Evolutionary conservation across 2,888 invertebrate genomes (phyloP).

Genomic region (Laspeyria flexula): DNA sequence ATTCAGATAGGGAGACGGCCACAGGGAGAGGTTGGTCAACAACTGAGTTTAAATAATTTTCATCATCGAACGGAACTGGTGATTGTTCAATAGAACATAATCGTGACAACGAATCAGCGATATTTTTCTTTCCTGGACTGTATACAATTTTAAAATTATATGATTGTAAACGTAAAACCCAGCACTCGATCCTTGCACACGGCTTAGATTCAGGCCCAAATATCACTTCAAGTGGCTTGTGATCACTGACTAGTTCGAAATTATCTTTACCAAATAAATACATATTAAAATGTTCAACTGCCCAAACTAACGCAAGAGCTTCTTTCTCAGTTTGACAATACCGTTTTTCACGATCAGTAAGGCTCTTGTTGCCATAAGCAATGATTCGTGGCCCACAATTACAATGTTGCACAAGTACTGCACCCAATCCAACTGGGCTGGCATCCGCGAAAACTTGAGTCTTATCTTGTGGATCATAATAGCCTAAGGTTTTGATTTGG

Average conservation of each 20-base stretch:
- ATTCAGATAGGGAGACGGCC: neutral
- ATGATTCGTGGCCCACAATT: conserved; percentile 36
- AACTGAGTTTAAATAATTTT: neutral
- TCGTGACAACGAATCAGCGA: conserved; percentile 28
- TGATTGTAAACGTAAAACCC: conserved; percentile 34
- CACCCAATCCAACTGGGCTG: conserved; percentile 39
- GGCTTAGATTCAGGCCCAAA: conserved; percentile 35
- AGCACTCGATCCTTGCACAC: conserved; percentile 37
- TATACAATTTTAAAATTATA: conserved; percentile 28
- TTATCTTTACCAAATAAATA: conserved; percentile 18
- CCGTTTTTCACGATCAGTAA: conserved; percentile 38
- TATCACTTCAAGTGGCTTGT: conserved; percentile 29
- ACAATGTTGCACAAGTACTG: conserved; percentile 21
- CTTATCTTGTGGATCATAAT: neutral
- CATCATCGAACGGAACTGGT: neutral
- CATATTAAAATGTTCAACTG: conserved; percentile 16
- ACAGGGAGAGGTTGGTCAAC: neutral
- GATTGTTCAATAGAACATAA: conserved; percentile 2
- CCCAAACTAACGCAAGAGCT: conserved; percentile 18
- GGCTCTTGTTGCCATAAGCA: conserved; percentile 39
- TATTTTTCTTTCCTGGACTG: conserved; percentile 31
- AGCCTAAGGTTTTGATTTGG: neutral
- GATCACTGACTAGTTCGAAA: conserved; percentile 28
- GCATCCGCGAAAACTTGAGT: conserved; percentile 36
- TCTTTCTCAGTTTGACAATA: conserved; percentile 32